Conservation (phyloP, 2,797 vertebrate genomes). For the Falco biarmicus region DNA sequence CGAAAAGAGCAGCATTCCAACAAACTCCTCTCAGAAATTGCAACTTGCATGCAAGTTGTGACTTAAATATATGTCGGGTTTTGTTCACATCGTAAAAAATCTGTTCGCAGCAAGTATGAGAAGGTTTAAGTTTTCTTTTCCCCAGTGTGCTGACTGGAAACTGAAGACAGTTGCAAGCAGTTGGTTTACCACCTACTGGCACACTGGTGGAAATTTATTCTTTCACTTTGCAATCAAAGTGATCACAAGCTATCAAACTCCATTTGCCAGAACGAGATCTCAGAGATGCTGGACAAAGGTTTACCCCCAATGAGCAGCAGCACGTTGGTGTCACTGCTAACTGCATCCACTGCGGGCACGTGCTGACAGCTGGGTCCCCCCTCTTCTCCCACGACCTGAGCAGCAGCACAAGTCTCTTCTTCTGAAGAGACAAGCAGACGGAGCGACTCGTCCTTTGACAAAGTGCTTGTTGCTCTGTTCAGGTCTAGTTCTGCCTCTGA, state of each 20-base stretch:
- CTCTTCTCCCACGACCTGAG: not conserved
- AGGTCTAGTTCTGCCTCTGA: not conserved
- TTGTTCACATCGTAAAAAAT: slow-evolving; percentile 23
- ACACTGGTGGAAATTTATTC: not conserved
- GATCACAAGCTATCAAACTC: slow-evolving; percentile 55
- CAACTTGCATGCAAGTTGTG: not conserved
- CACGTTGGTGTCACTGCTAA: slow-evolving; percentile 71
- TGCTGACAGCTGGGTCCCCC: not conserved
- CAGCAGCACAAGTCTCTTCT: not conserved
- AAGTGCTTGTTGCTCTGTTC: not conserved
- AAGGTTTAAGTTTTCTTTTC: not conserved
- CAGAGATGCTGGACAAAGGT: slow-evolving; percentile 68
- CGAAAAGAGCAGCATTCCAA: slow-evolving; percentile 11
- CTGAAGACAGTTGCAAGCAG: not conserved
- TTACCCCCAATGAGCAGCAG: slow-evolving; percentile 86
- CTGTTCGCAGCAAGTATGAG: not conserved
- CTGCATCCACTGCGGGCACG: accelerated
- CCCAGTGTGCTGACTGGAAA: not conserved
- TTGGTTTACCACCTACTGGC: slow-evolving; percentile 7
- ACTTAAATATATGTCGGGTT: not conserved
- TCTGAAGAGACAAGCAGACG: not conserved
- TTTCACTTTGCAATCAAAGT: not conserved
- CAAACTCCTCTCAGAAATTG: not conserved
- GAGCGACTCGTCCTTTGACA: not conserved
- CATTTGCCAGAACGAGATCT: slow-evolving; percentile 84